Percentiles rank a stretch among this genome's conserved stretches.
phyloP scores from a whole-genome alignment of 2,888 invertebrate species.

The Allygus modestus region DNA sequence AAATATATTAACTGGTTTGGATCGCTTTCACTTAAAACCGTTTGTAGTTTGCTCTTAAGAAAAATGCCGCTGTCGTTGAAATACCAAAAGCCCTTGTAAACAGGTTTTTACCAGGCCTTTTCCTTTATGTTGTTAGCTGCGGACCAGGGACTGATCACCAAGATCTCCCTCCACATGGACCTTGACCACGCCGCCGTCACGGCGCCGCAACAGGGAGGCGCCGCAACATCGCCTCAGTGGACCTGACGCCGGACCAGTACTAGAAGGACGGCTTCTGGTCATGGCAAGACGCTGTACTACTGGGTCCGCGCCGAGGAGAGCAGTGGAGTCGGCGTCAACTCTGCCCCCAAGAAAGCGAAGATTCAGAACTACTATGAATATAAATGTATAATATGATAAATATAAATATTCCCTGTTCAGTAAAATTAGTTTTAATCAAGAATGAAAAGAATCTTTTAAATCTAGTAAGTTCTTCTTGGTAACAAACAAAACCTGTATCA shows the following conservation, averaged over 20 bases:
- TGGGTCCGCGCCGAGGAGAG: constrained; percentile 21
- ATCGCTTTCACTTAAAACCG: too few relatives aligned
- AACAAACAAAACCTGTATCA: too few relatives aligned
- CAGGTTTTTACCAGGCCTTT: too few relatives aligned
- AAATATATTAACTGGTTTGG: too few relatives aligned
- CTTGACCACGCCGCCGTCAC: not conserved
- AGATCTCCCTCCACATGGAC: constrained; percentile 18
- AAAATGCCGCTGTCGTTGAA: too few relatives aligned
- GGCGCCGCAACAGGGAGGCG: not conserved
- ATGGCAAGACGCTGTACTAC: constrained; percentile 2
- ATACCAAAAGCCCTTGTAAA: too few relatives aligned
- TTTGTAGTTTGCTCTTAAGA: too few relatives aligned
- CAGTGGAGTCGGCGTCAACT: not conserved
- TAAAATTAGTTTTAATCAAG: too few relatives aligned
- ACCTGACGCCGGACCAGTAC: not conserved
- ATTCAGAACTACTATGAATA: not conserved
- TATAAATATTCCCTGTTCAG: too few relatives aligned
- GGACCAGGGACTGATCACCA: not conserved
- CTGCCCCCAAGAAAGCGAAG: not conserved
- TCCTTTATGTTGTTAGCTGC: not conserved
- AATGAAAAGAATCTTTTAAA: too few relatives aligned
- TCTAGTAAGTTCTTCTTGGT: too few relatives aligned
- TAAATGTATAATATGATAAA: too few relatives aligned
- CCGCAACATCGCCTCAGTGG: not conserved
- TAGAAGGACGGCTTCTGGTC: not conserved